Conservation (phyloP, 2,888 invertebrate genomes). For the Eupithecia subumbrata region DNA sequence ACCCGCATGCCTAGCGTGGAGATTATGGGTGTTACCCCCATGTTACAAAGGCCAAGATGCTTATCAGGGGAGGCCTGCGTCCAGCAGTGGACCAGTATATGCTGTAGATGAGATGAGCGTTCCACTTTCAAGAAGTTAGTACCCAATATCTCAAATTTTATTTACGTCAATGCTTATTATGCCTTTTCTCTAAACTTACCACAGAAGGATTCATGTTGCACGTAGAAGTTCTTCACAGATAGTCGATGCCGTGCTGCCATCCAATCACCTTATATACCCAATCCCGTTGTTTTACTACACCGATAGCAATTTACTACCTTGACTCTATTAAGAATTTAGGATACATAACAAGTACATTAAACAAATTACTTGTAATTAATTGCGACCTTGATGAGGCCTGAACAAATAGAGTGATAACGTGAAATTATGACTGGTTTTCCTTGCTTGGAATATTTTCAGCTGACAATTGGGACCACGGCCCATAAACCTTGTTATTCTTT, state of each 20-base stretch:
- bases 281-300: slow-evolving; percentile 25
- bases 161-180: too few species aligned
- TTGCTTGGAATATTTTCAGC: not conserved
- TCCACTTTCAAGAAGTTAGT: too few species aligned
- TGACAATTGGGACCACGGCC: not conserved
- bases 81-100: too few species aligned
- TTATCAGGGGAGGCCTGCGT: too few species aligned
- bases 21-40: too few species aligned
- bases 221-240: slow-evolving; percentile 6
- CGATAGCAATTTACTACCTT: slow-evolving; percentile 34
- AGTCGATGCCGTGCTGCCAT: not conserved
- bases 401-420: slow-evolving; percentile 31
- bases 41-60: too few species aligned
- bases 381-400: slow-evolving; percentile 2
- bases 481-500: not conserved
- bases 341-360: slow-evolving; percentile 29
- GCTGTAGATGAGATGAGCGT: too few species aligned
- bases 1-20: too few species aligned
- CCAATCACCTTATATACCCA: slow-evolving; percentile 22
- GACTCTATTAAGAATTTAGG: slow-evolving; percentile 26
- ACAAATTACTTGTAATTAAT: slow-evolving; percentile 11
- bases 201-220: slow-evolving; percentile 27
- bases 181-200: slow-evolving; percentile 15
- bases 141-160: too few species aligned
- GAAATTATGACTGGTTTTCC: slow-evolving; percentile 5